Evolutionary conservation across 2,888 invertebrate species (phyloP), one percentile per base, ranked within the genome.

Genomic region (Habrosyne pyritoides): DNA sequence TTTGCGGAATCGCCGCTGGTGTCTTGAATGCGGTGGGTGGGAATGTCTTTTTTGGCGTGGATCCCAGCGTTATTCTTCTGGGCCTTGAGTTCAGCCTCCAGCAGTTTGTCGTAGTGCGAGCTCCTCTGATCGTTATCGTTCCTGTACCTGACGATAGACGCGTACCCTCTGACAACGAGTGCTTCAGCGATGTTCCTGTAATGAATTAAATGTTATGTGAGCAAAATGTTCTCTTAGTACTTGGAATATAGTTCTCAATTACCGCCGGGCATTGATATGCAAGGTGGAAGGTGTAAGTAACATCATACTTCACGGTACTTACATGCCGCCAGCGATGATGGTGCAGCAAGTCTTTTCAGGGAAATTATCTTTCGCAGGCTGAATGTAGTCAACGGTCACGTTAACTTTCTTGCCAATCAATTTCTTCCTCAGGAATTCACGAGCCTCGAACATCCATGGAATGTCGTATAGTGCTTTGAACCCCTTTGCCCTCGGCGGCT

Each of bases 381-480:
- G 99, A 60, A 98, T 96, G 83, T 99, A 99, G 87, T 99, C 99
- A 24, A 99, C 95, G 21, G 95, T 95, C 8, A 99, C 97, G 72
- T 96, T 96, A 0, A 99, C 98, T 85, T 96, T 97, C 85, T 99
- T 99, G 52, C 99, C 98, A 75, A 99, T 96, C 12, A 99, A 93
- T 81, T 98, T 98, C 83, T 99, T 99, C 47, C 99, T 94, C 36
- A 99, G 93, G 83, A 97, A 99, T 89, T 99, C 99, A 53, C 99
- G 95, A 0, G 99, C 99, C 86, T 99, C 99, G 83, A 97, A 99
- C 98, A 99, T 98, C 95, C 97, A 98, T 1, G 99, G 99, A 78
- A 99, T 97, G 83, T 99, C 99, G 83, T 99, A 99, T 0, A 99
- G 94, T 0, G 99, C 98, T 73, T 98, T 95, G 66, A 91, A 97